These are phyloP conservation scores for Drosophila sulfurigaster DNA, from an alignment of 1,140 invertebrate species.

Conservation along the genomic window DNA sequence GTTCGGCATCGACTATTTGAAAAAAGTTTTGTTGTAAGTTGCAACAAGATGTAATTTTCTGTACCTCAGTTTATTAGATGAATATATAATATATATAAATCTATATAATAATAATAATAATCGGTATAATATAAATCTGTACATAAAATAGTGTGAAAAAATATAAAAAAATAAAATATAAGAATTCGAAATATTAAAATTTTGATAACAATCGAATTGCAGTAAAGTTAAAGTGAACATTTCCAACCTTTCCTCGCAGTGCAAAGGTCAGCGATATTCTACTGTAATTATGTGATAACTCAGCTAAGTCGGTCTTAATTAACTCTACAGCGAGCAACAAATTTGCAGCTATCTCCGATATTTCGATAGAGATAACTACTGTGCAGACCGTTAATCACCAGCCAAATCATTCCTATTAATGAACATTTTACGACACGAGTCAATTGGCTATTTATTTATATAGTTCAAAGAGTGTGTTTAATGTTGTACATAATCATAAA, in stretches of 20 bases:
- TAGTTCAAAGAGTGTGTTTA: neutral
- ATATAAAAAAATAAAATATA: neutral
- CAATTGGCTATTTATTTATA: neutral
- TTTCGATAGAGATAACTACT: constrained; percentile 4
- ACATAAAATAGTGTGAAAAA: neutral
- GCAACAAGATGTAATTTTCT: neutral
- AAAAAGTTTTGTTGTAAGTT: neutral
- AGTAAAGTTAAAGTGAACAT: neutral
- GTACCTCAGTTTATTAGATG: neutral
- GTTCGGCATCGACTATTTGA: neutral
- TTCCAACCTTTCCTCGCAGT: neutral
- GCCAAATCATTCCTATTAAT: constrained; percentile 3
- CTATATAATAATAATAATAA: neutral
- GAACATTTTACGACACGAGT: constrained; percentile 5
- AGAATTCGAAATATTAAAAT: neutral
- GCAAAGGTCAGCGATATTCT: constrained; percentile 1
- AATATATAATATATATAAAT: neutral
- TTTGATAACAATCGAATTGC: neutral
- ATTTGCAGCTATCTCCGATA: neutral
- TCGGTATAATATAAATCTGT: neutral
- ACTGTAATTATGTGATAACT: constrained; percentile 5
- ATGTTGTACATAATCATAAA: constrained; percentile 4
- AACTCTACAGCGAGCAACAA: neutral
- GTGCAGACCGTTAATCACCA: neutral
- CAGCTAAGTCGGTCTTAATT: constrained; percentile 5